Base-by-base conservation (phyloP, 2,797 vertebrate species). In the Phaenicophaeus curvirostris region DNA sequence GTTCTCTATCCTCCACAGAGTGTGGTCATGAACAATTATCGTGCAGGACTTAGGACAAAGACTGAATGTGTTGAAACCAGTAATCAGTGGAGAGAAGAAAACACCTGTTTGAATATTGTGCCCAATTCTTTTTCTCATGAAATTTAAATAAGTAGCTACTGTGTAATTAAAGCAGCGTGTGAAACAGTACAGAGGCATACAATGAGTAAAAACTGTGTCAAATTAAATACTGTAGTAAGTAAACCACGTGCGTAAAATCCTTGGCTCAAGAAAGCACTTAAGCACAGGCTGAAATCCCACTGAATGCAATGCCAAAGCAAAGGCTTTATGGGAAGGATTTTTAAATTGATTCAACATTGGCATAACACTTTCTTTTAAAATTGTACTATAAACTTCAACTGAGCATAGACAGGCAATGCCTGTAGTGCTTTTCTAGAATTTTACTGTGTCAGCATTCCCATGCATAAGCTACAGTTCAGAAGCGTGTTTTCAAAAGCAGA, bases 131-230 rank as follows among this genome's bases (percentile, higher is more conserved):
- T 95, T 51, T 39, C 91, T 95, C 68, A 90, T 92, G 91, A 94
- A 95, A 96, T 97, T 94, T 95, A 95, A 94, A 96, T 94, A 94
- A 93, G 85, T 85, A 89, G 77, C 95, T 96, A 74, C 85, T 91
- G 61, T 94, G 87, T 93, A 94, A 96, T 96, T 95, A 94, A 85
- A 92, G 75, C 85, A 94, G 53, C 0, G 0, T 94, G 91, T 93
- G 94, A 88, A 93, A 82, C 86, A 67, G 66, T 42, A 42, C 7
- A 1, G 84, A 91, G 61, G 68, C 85, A 94, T 42, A 87, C 10
- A 35, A 50, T 79, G 78, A 96, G 89, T 89, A 93, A 90, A 96
- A 96, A 92, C 75, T 74, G 27, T 96, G 91, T 94, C 80, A 94
- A 82, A 94, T 96, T 88, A 89, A 95, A 90, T 90, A 77, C 80